These are phyloP conservation scores for Platerodrilus igneus DNA, from an alignment of 2,888 invertebrate species.

Conservation along the genomic window DNA sequence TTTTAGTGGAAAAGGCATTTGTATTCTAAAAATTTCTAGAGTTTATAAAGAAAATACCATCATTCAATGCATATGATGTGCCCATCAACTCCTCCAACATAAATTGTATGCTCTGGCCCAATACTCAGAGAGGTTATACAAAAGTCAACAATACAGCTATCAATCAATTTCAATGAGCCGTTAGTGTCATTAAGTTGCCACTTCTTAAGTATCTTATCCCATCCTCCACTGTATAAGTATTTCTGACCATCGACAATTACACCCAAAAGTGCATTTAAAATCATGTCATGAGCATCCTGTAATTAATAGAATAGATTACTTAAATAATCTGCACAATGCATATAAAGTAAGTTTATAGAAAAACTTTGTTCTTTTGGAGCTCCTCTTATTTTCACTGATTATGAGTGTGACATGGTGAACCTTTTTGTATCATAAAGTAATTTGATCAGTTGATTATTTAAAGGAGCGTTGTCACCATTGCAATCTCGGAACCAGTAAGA, in stretches of 20 bases:
- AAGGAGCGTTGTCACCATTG: no score
- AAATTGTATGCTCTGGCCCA: slow-evolving; percentile 46
- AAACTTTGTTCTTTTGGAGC: no score
- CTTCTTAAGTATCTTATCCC: slow-evolving; percentile 43
- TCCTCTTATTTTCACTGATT: no score
- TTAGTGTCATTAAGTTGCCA: slow-evolving; percentile 41
- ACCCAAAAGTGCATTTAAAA: slow-evolving; percentile 41
- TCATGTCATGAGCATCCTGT: slow-evolving; percentile 44
- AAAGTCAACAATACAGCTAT: slow-evolving; percentile 35
- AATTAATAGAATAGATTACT: slow-evolving; percentile 9
- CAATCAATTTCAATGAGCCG: slow-evolving; percentile 31
- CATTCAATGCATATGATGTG: slow-evolving; percentile 48
- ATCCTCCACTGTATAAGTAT: slow-evolving; percentile 42
- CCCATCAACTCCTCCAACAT: slow-evolving; percentile 58
- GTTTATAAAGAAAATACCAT: no score
- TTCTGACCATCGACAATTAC: slow-evolving; percentile 28
- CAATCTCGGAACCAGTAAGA: no score
- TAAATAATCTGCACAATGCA: not conserved
- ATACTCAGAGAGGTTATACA: slow-evolving; percentile 50
- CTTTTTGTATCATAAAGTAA: no score
- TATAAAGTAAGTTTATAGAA: no score
- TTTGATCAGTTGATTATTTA: no score
- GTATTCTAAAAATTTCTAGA: no score
- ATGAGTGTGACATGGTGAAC: no score
- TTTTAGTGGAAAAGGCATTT: no score